phyloP scores from a whole-genome alignment of 1,140 invertebrate species.

The Pogonus chalceus region DNA sequence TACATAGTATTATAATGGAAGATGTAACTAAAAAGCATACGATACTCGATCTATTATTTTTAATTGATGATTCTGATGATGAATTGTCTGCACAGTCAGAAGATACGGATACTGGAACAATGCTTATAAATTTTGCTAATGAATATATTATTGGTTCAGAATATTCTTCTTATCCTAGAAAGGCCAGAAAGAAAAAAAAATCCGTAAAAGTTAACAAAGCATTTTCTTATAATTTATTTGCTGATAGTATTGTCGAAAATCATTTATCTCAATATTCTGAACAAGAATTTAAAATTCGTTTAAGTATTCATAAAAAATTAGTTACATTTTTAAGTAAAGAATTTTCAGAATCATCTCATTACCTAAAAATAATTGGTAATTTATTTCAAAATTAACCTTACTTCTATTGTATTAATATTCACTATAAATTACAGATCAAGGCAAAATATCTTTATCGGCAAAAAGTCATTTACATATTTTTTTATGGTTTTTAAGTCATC shows the following conservation, averaged over 20 bases:
- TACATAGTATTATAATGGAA: no score
- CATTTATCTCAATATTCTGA: not conserved
- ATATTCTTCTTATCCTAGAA: no score
- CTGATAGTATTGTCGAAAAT: not conserved
- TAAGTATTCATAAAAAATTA: not conserved
- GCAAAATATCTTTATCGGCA: not conserved
- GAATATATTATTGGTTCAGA: no score
- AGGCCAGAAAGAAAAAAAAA: no score
- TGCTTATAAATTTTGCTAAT: no score
- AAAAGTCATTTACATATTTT: not conserved
- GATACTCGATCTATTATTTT: no score
- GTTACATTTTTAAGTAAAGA: not conserved
- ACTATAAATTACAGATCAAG: not conserved
- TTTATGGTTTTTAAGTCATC: not conserved
- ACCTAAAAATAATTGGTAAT: not conserved
- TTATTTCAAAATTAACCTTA: not conserved
- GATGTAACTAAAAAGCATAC: no score
- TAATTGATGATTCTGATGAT: no score
- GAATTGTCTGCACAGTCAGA: no score
- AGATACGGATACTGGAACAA: no score
- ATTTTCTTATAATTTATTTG: no score
- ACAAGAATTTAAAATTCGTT: not conserved
- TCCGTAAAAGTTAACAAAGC: no score
- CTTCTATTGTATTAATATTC: not conserved
- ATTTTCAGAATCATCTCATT: not conserved